A percentile compares a stretch with the other conserved stretches of the same genome.
These are phyloP conservation scores for Trinorchestia longiramus DNA, from an alignment of 1,140 invertebrate genomes.

Conservation along the genomic window DNA sequence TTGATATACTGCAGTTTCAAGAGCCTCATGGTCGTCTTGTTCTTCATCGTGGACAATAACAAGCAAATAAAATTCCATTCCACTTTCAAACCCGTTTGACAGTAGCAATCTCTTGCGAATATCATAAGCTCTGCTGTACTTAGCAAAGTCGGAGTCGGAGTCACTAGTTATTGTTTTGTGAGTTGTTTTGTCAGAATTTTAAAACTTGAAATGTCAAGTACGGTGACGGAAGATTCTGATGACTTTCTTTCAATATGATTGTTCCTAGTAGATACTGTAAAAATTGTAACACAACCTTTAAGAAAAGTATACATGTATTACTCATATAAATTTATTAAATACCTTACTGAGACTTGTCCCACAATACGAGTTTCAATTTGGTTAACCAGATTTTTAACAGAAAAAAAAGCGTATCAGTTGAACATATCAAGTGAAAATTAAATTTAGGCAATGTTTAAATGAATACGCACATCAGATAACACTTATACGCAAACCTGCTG, in stretches of 20 bases:
- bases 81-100: constrained; percentile 77
- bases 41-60: constrained; percentile 74
- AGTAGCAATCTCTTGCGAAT: constrained; percentile 78
- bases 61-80: constrained; percentile 77
- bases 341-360: not conserved
- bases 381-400: not conserved
- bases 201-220: constrained; percentile 55
- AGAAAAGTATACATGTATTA: not conserved
- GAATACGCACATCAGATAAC: too few relatives aligned
- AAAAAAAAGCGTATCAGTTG: not conserved
- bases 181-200: constrained; percentile 1
- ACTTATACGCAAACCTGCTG: too few relatives aligned
- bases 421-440: constrained; percentile 68
- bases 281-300: constrained; percentile 57
- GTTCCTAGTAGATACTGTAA: constrained; percentile 26
- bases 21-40: constrained; percentile 52
- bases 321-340: not conserved
- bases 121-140: constrained; percentile 70
- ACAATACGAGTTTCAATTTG: not conserved
- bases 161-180: constrained; percentile 3
- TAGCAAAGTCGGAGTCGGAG: constrained; percentile 29
- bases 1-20: not conserved
- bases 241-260: constrained; percentile 56
- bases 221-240: constrained; percentile 51
- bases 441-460: too few relatives aligned